Conservation (phyloP, 35 echinoderm and acorn worm species). For the Amphiura filiformis region DNA sequence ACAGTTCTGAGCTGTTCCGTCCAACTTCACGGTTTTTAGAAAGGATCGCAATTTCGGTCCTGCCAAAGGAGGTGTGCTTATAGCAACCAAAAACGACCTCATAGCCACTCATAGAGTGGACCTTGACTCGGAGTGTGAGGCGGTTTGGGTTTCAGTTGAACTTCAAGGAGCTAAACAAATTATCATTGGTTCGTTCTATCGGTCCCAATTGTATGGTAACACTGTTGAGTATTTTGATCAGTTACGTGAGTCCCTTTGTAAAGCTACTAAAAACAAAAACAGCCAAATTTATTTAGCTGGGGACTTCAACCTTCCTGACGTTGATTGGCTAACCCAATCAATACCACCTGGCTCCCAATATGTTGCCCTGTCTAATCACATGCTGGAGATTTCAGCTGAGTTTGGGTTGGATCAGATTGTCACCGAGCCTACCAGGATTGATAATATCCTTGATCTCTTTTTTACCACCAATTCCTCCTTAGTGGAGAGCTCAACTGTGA, state of each 20-base stretch:
- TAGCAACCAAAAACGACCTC: conserved; percentile 7
- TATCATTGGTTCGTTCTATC: conserved; percentile 28
- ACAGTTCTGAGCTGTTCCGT: conserved; percentile 17
- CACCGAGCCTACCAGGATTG: background rate
- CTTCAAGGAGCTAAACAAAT: conserved; percentile 10
- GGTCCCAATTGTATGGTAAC: background rate
- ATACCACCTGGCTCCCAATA: conserved; percentile 6
- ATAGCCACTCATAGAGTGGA: background rate
- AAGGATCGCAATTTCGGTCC: conserved; percentile 1
- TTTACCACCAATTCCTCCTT: conserved; percentile 16
- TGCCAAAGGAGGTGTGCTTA: background rate
- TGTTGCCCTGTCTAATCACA: background rate
- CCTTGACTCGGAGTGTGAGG: background rate
- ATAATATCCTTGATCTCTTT: conserved; percentile 26
- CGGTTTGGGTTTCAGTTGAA: conserved; percentile 6
- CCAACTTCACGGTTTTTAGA: background rate
- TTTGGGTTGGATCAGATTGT: conserved; percentile 25
- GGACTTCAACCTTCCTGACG: conserved; percentile 32
- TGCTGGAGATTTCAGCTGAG: background rate
- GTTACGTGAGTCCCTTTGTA: background rate
- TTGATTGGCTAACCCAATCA: background rate
- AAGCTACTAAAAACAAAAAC: background rate
- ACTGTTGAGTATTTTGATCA: conserved; percentile 1
- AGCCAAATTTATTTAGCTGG: conserved; percentile 18
- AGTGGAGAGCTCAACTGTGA: background rate